Evolutionary conservation across 2,888 invertebrate genomes (phyloP).

Genomic region (Protophormia terraenovae): DNA sequence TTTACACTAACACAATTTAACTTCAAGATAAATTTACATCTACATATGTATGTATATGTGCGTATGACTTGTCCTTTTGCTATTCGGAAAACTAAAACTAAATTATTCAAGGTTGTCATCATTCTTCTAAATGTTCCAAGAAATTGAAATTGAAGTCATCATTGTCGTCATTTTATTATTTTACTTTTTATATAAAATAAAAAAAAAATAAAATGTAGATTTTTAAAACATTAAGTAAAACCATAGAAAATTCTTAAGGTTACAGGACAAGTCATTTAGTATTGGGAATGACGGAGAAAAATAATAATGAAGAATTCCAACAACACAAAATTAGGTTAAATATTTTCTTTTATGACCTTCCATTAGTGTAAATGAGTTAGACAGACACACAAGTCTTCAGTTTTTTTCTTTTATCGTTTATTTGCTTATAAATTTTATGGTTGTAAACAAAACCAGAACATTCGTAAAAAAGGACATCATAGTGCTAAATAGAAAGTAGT

Average conservation of each 20-base stretch:
- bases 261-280: not conserved
- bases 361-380: not conserved
- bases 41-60: not conserved
- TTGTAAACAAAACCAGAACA: not conserved
- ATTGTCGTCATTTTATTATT: conserved; percentile 32
- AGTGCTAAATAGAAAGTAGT: not conserved
- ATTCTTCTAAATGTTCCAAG: conserved; percentile 28
- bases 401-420: not conserved
- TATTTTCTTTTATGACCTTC: conserved; percentile 12
- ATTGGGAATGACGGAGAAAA: not conserved
- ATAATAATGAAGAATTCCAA: not conserved
- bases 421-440: not conserved
- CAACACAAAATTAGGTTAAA: conserved; percentile 31
- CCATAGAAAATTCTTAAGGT: not conserved
- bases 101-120: conserved; percentile 15
- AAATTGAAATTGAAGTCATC: conserved; percentile 45
- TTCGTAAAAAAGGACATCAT: not conserved
- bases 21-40: not conserved
- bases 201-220: not conserved
- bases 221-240: not conserved
- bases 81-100: not conserved
- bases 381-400: not conserved
- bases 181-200: not conserved
- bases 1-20: not conserved
- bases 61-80: not conserved